Evolutionary conservation across 2,888 invertebrate species (phyloP), one percentile per base, ranked within the genome.

Genomic region (Drosophila atroscutellata): DNA sequence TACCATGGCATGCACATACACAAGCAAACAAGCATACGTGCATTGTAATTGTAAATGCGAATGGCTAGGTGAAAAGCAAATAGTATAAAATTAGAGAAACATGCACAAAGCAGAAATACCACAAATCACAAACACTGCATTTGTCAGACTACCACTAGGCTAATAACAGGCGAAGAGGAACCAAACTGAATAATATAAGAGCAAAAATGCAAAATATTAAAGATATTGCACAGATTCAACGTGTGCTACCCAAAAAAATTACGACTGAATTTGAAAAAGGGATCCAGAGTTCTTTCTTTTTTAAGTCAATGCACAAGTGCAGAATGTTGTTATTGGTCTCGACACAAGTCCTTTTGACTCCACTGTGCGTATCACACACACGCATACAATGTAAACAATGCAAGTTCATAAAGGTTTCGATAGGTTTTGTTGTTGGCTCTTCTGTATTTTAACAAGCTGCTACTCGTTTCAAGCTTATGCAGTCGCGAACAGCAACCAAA

Each of bases 41-140:
- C 47, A 59, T 39, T 68, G 62, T 60, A 72, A 63, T 80, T 81
- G 76, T 78, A 64, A 82, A 87, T 75, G 72, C 87, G 73, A 87
- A 87, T 69, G 54, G 49, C 58, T 63, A 57, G 60, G 50, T 57
- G 62, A 56, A 81, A 75, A 60, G 56, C 51, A 73, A 73, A 79
- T 67, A 60, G 54, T 59, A 60, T 60, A 56, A 72, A 72, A 75
- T 65, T 60, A 60, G 66, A 71, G 61, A 61, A 81, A 59, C 52
- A 55, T 36, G 56, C 52, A 58, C 49, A 68, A 39, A 62, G 64
- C 62, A 71, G 61, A 66, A 73, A 83, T 67, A 39, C 42, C 68
- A 45, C 45, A 67, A 77, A 68, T 32, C 24, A 42, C 36, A 61
- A 52, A 54, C 20, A 34, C 39, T 32, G 39, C 60, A 36, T 32